Conservation (phyloP, 1,140 invertebrate genomes). For the Wiebesia pumilae region DNA sequence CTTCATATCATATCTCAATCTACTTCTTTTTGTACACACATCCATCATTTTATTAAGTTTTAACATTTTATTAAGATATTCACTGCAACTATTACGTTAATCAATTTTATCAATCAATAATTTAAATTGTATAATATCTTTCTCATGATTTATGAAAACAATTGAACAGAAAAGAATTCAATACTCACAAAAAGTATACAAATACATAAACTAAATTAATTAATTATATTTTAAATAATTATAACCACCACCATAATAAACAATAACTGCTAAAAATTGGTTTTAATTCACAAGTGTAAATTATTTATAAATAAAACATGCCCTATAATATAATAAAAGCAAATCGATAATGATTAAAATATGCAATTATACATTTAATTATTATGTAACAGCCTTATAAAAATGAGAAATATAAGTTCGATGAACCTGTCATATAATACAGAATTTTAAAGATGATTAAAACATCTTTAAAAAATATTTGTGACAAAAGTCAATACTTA, state of each 20-base stretch:
- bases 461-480: neutral
- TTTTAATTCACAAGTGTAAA: conserved; percentile 45
- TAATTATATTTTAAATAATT: conserved; percentile 31
- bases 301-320: conserved; percentile 11
- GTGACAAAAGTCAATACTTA: neutral
- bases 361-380: neutral
- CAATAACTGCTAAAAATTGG: neutral
- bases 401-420: conserved; percentile 56
- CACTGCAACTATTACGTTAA: neutral
- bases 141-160: neutral
- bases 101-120: conserved; percentile 19
- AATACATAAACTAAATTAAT: neutral
- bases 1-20: conserved; percentile 39
- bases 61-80: neutral
- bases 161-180: neutral
- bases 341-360: conserved; percentile 16
- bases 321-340: neutral
- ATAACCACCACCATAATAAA: conserved; percentile 54
- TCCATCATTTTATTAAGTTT: neutral
- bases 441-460: neutral
- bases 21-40: conserved; percentile 11
- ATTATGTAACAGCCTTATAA: neutral
- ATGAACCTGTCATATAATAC: conserved; percentile 67
- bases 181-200: conserved; percentile 1
- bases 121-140: neutral